These are phyloP conservation scores for Lathamus discolor DNA, from an alignment of 2,113 vertebrate species.

Conservation along the genomic window DNA sequence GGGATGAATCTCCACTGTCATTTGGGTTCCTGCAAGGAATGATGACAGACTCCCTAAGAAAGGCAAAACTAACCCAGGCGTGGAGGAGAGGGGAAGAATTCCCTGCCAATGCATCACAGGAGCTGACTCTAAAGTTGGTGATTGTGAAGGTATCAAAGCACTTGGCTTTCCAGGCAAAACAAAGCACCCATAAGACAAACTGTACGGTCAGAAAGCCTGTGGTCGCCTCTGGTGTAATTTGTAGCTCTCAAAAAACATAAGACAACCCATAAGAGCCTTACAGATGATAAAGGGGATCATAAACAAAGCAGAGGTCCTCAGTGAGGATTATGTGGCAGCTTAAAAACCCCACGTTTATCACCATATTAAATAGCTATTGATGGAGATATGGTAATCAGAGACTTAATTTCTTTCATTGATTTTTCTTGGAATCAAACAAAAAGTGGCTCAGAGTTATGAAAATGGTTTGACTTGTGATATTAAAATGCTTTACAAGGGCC, in stretches of 20 bases:
- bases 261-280: neutral
- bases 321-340: neutral
- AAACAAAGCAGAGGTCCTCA: neutral
- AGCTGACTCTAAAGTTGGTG: neutral
- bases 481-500: neutral
- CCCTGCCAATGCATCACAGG: neutral
- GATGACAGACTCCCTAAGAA: neutral
- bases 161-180: neutral
- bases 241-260: neutral
- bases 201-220: rapidly evolving
- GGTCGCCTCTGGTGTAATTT: neutral
- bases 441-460: neutral
- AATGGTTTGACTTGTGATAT: neutral
- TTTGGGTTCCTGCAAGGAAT: conserved; percentile 66
- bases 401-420: conserved; percentile 11
- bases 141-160: neutral
- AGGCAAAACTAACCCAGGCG: neutral
- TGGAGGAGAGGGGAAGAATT: neutral
- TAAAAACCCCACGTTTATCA: neutral
- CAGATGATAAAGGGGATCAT: neutral
- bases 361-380: neutral
- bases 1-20: conserved; percentile 75
- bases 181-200: neutral
- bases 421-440: conserved; percentile 3
- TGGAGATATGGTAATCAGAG: neutral